Evolutionary conservation across 2,888 invertebrate species (phyloP), one percentile per base, ranked within the genome.

Genomic region (Cosmia pyralina): DNA sequence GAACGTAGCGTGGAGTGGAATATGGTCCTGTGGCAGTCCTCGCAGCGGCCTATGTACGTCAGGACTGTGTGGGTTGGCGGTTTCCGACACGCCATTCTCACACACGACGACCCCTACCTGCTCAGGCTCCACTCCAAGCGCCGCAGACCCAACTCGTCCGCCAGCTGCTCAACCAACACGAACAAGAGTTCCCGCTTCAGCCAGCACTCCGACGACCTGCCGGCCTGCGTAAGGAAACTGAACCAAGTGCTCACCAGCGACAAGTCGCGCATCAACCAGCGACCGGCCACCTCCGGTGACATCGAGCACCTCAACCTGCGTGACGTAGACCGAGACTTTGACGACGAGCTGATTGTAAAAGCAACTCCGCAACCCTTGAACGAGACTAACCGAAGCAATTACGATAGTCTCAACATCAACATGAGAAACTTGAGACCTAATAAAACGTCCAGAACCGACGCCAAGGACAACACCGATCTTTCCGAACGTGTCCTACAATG

Each of bases 401-500:
- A 90, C 48, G 89, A 91, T 67, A 89, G 86, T 57, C 81, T 90
- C 63, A 84, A 86, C 69, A 72, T 84, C 46, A 92, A 92, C 65
- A 96, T 95, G 96, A 94, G 89, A 83, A 90, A 92, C 65, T 85
- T 93, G 44, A 92, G 91, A 83, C 90, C 89, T n/a, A 95, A 95
- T 79, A 91, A 95, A 78, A 95, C 96, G 0, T 89, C 92, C 11
- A 90, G 95, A 66, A 85, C 85, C 1, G 95, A 96, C 4, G 86
- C 84, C 0, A 92, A 92, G 73, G 94, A 94, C 65, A 93, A 91
- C 79, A 95, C 92, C 0, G 96, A 95, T n/a, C 85, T 96, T 34
- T 96, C 98, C 0, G 98, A 98, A 77, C 96, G 98, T 70, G 98
- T 98, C 0, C 92, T 98, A 6, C 97, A 98, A 86, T 98, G 98